phyloP scores from a whole-genome alignment of 1,140 invertebrate genomes.

The Ptiloglossa arizonensis region DNA sequence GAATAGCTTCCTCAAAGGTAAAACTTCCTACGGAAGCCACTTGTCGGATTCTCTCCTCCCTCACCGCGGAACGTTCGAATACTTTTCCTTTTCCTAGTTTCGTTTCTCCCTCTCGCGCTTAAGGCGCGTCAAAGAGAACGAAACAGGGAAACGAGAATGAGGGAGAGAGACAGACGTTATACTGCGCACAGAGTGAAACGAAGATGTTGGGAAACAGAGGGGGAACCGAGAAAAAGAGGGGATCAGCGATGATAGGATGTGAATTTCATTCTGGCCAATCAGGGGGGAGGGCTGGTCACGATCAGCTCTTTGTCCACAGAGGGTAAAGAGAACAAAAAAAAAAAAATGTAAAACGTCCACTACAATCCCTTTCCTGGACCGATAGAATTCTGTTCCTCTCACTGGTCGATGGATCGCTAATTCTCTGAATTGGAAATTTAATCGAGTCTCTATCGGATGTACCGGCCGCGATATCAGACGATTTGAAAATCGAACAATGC shows the following conservation, averaged over 20 bases:
- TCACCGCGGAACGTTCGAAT: slow-evolving; percentile 3
- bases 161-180: not conserved
- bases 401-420: not conserved
- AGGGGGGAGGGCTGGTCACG: slow-evolving; percentile 73
- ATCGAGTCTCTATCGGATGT: not conserved
- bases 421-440: slow-evolving; percentile 1
- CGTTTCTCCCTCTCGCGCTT: not conserved
- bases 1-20: slow-evolving; percentile 35
- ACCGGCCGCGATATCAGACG: not conserved
- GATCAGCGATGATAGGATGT: slow-evolving; percentile 42
- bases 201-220: not conserved
- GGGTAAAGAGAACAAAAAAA: slow-evolving; percentile 56
- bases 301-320: slow-evolving; percentile 73
- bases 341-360: slow-evolving; percentile 68
- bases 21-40: slow-evolving; percentile 55
- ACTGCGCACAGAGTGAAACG: slow-evolving; percentile 16
- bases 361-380: slow-evolving; percentile 68
- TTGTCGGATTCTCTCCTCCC: slow-evolving; percentile 59
- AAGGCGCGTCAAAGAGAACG: not conserved
- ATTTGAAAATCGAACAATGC: not conserved
- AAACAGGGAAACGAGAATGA: not conserved
- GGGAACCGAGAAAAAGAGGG: slow-evolving; percentile 2
- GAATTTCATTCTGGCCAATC: slow-evolving; percentile 66
- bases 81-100: not conserved
- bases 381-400: slow-evolving; percentile 57